A percentile compares a stretch with the other conserved stretches of the same genome.
Conservation (phyloP, 2,113 vertebrate species). For the Dicentrarchus labrax region DNA sequence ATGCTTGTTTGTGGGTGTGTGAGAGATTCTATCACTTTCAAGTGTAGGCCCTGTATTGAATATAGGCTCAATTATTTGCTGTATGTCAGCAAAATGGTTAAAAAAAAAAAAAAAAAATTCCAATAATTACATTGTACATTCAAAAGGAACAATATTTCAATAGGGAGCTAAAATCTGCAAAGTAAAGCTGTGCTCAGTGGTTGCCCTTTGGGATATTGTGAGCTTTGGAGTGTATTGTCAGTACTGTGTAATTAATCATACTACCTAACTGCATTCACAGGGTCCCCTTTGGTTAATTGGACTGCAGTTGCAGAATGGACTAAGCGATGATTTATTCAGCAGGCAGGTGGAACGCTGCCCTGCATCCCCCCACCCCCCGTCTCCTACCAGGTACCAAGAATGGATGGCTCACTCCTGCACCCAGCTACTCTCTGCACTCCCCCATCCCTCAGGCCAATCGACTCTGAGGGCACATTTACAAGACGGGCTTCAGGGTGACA, state of each 20-base stretch:
- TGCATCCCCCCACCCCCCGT: neutral
- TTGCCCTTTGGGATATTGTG: constrained; percentile 64
- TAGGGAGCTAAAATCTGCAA: constrained; percentile 50
- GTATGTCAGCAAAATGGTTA: constrained; percentile 36
- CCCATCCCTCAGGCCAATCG: constrained; percentile 69
- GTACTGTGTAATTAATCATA: constrained; percentile 79
- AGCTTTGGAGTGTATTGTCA: constrained; percentile 69
- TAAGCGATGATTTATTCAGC: constrained; percentile 79
- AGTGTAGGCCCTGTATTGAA: neutral
- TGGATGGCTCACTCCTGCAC: constrained; percentile 62
- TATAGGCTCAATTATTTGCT: constrained; percentile 42
- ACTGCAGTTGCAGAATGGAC: constrained; percentile 75
- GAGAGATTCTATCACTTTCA: neutral
- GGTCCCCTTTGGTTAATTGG: constrained; percentile 81
- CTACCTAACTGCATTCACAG: constrained; percentile 71
- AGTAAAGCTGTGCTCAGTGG: constrained; percentile 43
- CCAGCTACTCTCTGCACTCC: constrained; percentile 39
- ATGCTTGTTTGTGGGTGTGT: constrained; percentile 9
- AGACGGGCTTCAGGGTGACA: constrained; percentile 49
- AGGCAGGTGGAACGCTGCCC: constrained; percentile 57
- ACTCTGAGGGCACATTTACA: constrained; percentile 56
- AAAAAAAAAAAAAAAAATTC: constrained; percentile 26
- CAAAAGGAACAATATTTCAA: constrained; percentile 48
- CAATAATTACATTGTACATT: constrained; percentile 34
- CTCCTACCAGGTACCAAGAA: constrained; percentile 56